Evolutionary conservation across 2,888 invertebrate species (phyloP).

Genomic region (Chymomyza amoena): DNA sequence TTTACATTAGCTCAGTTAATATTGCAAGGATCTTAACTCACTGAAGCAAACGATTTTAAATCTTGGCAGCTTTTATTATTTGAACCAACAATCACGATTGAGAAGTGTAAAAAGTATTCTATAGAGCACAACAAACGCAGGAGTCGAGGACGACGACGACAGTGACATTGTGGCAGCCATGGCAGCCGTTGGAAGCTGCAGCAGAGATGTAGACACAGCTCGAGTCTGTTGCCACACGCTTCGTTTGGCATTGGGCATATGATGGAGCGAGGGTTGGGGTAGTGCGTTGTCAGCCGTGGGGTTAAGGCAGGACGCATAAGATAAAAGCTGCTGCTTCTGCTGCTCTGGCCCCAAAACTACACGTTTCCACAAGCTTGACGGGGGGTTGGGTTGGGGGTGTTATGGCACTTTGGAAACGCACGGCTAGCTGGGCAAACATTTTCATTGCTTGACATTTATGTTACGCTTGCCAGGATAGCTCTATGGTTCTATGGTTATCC

Average conservation of each 20-base stretch:
- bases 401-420: conserved; percentile 15
- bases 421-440: conserved; percentile 63
- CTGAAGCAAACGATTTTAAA: too few relatives aligned
- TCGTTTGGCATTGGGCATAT: conserved; percentile 51
- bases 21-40: too few relatives aligned
- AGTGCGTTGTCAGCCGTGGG: background rate
- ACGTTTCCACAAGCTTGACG: conserved; percentile 54
- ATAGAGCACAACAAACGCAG: background rate
- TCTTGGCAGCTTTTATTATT: too few relatives aligned
- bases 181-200: background rate
- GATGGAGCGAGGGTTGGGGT: background rate
- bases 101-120: too few relatives aligned
- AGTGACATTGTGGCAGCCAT: background rate
- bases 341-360: conserved; percentile 36
- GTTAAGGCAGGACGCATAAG: background rate
- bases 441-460: conserved; percentile 66
- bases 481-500: background rate
- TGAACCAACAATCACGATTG: too few relatives aligned
- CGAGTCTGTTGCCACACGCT: conserved; percentile 47
- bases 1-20: too few relatives aligned
- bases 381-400: background rate
- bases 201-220: background rate
- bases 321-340: background rate
- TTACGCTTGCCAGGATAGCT: conserved; percentile 7
- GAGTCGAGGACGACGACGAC: too few relatives aligned